Conservation (phyloP, 2,888 invertebrate genomes). For the Sminthurinus aureus region DNA sequence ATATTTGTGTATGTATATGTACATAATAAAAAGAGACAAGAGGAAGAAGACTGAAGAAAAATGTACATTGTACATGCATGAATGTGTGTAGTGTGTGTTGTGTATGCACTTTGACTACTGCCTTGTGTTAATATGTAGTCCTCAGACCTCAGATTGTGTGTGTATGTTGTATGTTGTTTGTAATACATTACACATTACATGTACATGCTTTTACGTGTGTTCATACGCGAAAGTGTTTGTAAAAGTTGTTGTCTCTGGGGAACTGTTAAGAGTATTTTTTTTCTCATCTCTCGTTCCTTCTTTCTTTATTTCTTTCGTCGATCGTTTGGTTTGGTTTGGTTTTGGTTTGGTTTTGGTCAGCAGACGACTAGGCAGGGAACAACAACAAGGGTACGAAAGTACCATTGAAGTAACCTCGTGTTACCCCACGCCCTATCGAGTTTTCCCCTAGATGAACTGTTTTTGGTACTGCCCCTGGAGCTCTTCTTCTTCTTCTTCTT, state of each 20-base stretch:
- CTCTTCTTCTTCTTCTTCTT: constrained; percentile 16
- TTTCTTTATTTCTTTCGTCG: not conserved
- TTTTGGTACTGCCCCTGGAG: constrained; percentile 30
- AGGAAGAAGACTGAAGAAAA: not conserved
- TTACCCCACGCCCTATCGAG: constrained; percentile 42
- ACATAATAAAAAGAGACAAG: not conserved
- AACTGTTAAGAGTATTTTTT: not conserved
- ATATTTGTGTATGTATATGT: not conserved
- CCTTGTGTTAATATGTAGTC: not conserved
- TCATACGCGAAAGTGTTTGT: constrained; percentile 13
- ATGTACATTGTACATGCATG: not conserved
- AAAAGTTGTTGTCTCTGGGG: constrained; percentile 18
- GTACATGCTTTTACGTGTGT: not conserved
- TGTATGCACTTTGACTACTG: not conserved
- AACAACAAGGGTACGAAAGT: constrained; percentile 26
- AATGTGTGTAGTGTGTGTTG: not conserved
- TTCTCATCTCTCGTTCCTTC: not conserved
- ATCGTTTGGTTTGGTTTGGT: not conserved
- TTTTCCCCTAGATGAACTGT: constrained; percentile 39
- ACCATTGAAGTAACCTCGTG: constrained; percentile 35
- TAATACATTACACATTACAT: not conserved
- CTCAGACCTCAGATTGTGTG: not conserved
- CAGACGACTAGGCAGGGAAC: constrained; percentile 12
- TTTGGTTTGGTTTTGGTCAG: not conserved
- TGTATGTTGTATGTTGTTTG: not conserved